Evolutionary conservation across 2,797 vertebrate genomes (phyloP), one percentile per base, ranked within the genome.

Genomic region (Lemur catta): DNA sequence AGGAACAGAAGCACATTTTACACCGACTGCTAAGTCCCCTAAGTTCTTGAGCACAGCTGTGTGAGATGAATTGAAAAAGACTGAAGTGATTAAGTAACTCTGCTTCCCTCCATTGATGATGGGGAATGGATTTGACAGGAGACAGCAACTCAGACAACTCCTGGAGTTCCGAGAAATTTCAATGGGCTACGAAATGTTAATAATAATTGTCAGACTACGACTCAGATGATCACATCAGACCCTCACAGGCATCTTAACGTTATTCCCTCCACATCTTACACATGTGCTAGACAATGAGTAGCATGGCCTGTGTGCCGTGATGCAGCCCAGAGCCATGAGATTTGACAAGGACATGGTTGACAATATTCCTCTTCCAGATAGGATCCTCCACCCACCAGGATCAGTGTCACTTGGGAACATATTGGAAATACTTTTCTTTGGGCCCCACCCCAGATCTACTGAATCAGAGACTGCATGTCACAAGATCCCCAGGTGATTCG

Each of bases 31-130:
- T 84, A 67, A 65, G 65, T 61, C 61, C 15, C 80, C 89, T 55
- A 30, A 65, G 41, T 92, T 93, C 75, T 88, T 95, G 71, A 82
- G 28, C n/a, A 43, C 43, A 96, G 74, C 78, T 95, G n/a, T 41
- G 90, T 93, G 84, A 95, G 88, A 92, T 93, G 72, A 88, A 96
- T 82, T 87, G 38, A 61, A 96, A 96, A 93, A 87, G 86, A 81
- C 67, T 81, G 52, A 69, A 90, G 67, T 84, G 80, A 22, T 86
- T 87, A 52, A 63, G 71, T 76, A 94, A 92, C 22, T 18, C 48
- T 72, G 41, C 57, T 65, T 87, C 65, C 93, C 72, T 90, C 57
- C 71, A 30, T 24, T 57, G 46, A 35, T 61, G 75, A 46, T 33
- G 55, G 67, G 30, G n/a, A 95, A 67, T 92, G 75, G 17, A 74